Conservation (phyloP, 2,113 vertebrate genomes). For the Prunella himalayana region DNA sequence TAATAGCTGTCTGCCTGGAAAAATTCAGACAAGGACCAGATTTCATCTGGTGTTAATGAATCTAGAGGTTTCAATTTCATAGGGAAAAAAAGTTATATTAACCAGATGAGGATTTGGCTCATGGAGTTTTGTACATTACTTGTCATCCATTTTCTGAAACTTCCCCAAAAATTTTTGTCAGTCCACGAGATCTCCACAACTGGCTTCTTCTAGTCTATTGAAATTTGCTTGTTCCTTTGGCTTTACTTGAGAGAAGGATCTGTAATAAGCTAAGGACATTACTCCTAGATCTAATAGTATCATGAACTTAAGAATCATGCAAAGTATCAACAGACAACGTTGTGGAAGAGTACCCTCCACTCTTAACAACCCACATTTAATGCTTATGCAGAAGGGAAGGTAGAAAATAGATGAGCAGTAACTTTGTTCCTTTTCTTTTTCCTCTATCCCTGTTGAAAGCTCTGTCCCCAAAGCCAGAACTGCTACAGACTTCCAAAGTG, state of each 20-base stretch:
- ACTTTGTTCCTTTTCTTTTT: not conserved
- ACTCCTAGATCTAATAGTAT: not conserved
- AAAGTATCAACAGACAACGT: not conserved
- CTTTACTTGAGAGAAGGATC: not conserved
- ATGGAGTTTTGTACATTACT: not conserved
- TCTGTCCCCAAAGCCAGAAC: not conserved
- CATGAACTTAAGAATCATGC: not conserved
- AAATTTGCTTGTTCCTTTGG: not conserved
- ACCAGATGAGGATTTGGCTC: constrained; percentile 38
- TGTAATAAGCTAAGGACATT: not conserved
- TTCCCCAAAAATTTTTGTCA: not conserved
- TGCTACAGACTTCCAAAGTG: not conserved
- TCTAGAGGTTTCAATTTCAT: constrained; percentile 13
- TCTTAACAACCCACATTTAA: not conserved
- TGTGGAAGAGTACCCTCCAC: not conserved
- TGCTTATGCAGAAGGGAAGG: not conserved
- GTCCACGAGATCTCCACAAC: not conserved
- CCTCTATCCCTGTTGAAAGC: not conserved
- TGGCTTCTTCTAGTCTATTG: not conserved
- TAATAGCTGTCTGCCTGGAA: constrained; percentile 33
- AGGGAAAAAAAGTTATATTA: not conserved
- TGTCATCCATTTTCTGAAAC: not conserved
- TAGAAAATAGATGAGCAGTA: not conserved
- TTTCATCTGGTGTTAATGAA: constrained; percentile 54
- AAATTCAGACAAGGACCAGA: constrained; percentile 49